Percentiles rank a stretch among this genome's conserved stretches.
Conservation (phyloP, 1,140 invertebrate genomes). For the Trichogramma pretiosum region DNA sequence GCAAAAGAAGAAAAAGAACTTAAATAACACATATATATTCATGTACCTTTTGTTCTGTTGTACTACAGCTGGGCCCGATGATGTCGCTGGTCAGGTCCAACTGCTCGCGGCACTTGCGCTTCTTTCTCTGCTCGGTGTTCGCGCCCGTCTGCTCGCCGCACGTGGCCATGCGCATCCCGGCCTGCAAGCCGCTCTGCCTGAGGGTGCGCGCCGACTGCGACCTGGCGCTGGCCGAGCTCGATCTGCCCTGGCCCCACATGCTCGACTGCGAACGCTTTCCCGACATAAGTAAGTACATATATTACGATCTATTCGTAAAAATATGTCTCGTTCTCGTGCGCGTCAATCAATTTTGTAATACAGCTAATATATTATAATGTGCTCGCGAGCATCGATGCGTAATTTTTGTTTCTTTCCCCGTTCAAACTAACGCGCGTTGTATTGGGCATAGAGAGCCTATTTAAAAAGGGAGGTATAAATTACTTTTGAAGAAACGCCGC, state of each 20-base stretch:
- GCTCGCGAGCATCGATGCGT: no score
- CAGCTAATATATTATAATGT: no score
- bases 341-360: no score
- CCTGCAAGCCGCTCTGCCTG: constrained; percentile 78
- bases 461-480: no score
- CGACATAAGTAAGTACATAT: constrained; percentile 29
- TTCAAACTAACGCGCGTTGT: no score
- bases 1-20: background rate
- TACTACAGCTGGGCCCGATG: constrained; percentile 63
- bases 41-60: background rate
- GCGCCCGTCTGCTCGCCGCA: constrained; percentile 88
- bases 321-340: background rate
- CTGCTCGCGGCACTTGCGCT: constrained; percentile 76
- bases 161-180: constrained; percentile 74
- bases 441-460: no score
- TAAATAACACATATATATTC: constrained; percentile 1
- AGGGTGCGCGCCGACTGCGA: constrained; percentile 70
- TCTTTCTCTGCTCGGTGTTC: constrained; percentile 87
- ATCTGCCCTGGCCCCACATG: constrained; percentile 61
- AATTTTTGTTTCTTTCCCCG: no score
- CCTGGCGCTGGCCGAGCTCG: constrained; percentile 62
- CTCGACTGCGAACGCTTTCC: constrained; percentile 61
- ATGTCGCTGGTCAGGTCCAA: constrained; percentile 71
- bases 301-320: no score
- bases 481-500: no score